Conservation (phyloP, 2,888 invertebrate genomes). For the Sicus ferrugineus region DNA sequence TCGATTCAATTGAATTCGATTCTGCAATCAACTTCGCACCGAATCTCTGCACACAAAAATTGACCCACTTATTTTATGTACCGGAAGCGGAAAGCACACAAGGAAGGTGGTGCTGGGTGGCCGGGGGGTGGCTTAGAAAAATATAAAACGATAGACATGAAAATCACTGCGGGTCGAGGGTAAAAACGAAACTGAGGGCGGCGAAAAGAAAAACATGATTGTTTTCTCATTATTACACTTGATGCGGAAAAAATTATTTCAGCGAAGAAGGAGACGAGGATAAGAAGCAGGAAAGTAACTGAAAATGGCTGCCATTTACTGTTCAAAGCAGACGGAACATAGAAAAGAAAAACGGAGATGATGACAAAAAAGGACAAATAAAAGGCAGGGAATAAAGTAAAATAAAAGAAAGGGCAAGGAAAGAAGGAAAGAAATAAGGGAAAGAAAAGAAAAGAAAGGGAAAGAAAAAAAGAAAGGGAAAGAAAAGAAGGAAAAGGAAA, state of each 20-base stretch:
- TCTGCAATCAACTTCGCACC: constrained; percentile 21
- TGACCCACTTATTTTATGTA: constrained; percentile 59
- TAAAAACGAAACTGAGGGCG: neutral
- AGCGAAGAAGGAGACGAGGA: neutral
- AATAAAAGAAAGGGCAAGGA: neutral
- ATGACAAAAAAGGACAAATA: neutral
- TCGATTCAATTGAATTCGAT: constrained; percentile 4
- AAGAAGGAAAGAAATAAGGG: neutral
- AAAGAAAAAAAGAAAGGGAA: neutral
- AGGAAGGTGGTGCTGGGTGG: neutral
- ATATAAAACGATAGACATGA: neutral
- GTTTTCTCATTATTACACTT: constrained; percentile 21
- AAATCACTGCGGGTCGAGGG: neutral
- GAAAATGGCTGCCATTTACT: neutral
- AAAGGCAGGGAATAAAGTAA: neutral
- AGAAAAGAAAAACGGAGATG: neutral
- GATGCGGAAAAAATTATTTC: neutral
- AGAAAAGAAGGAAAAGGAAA: neutral
- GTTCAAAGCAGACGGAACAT: neutral
- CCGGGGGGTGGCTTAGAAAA: too few relatives aligned
- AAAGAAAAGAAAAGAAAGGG: neutral
- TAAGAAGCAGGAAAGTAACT: neutral
- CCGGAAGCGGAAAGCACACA: constrained; percentile 47
- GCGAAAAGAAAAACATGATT: constrained; percentile 2
- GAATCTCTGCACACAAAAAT: constrained; percentile 46